phyloP scores from a whole-genome alignment of 2,797 vertebrate genomes.

The Lithobates sylvaticus region DNA sequence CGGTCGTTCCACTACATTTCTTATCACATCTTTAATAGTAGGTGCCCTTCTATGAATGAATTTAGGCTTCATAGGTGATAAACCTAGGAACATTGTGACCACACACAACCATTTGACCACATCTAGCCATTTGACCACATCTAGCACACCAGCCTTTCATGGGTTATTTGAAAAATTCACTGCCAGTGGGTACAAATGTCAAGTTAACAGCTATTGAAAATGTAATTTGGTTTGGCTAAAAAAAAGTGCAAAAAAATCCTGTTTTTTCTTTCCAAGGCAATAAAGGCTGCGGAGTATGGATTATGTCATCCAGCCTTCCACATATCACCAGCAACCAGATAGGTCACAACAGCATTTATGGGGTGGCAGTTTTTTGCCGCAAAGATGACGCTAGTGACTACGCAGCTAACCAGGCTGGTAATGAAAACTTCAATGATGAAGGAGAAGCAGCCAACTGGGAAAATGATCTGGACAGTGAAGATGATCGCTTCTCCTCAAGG shows the following conservation, averaged over 20 bases:
- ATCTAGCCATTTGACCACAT: too few species aligned
- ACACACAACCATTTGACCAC: too few species aligned
- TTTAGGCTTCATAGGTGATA: too few species aligned
- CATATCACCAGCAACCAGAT: slow-evolving; percentile 88
- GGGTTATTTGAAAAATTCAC: too few species aligned
- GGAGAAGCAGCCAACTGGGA: slow-evolving; percentile 87
- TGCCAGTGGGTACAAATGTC: too few species aligned
- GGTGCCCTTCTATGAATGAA: too few species aligned
- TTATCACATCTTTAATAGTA: too few species aligned
- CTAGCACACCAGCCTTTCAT: too few species aligned
- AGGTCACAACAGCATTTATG: slow-evolving; percentile 89
- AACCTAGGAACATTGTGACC: too few species aligned
- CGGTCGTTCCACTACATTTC: too few species aligned
- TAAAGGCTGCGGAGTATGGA: slow-evolving; percentile 91
- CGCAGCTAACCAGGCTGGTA: slow-evolving; percentile 77
- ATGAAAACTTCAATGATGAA: slow-evolving; percentile 88
- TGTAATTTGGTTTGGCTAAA: too few species aligned
- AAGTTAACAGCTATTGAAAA: too few species aligned
- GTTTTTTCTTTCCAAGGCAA: slow-evolving; percentile 77
- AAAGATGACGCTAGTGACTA: slow-evolving; percentile 83
- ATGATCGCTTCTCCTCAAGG: slow-evolving; percentile 79
- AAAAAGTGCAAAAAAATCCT: not conserved
- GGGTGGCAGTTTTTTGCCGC: slow-evolving; percentile 88
- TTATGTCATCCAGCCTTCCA: slow-evolving; percentile 90
- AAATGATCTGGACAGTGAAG: slow-evolving; percentile 86